phyloP scores from a whole-genome alignment of 2,113 vertebrate genomes.

The Siniperca knerii region DNA sequence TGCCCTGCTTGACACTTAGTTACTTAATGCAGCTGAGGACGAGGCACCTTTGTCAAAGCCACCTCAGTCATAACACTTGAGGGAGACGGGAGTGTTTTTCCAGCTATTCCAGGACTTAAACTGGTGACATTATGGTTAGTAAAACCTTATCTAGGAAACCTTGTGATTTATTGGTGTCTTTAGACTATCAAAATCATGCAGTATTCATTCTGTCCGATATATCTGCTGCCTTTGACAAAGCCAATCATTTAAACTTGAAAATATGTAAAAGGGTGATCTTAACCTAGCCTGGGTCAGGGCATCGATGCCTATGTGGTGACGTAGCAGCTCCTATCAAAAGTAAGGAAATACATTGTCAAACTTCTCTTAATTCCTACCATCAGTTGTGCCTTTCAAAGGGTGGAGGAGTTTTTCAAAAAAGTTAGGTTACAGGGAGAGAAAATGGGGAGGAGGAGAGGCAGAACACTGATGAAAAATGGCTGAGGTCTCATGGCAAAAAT shows the following conservation, averaged over 20 bases:
- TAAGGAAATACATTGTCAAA: not conserved
- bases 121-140: not conserved
- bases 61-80: not conserved
- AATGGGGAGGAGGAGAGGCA: not conserved
- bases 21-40: not conserved
- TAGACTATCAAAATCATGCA: not conserved
- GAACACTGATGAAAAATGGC: not conserved
- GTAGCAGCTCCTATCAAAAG: not conserved
- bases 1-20: not conserved
- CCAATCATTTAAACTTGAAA: not conserved
- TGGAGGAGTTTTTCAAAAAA: not conserved
- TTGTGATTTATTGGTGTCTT: not conserved
- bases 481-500: not conserved
- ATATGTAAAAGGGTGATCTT: not conserved
- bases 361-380: not conserved
- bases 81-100: not conserved
- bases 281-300: no score
- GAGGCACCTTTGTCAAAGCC: not conserved
- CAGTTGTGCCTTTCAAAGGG: not conserved
- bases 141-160: not conserved
- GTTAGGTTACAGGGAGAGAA: not conserved
- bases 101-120: constrained; percentile 3
- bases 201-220: not conserved
- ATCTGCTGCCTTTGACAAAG: not conserved
- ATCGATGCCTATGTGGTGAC: not conserved